Conservation (phyloP, 2,888 invertebrate species). For the Panopea generosa region DNA sequence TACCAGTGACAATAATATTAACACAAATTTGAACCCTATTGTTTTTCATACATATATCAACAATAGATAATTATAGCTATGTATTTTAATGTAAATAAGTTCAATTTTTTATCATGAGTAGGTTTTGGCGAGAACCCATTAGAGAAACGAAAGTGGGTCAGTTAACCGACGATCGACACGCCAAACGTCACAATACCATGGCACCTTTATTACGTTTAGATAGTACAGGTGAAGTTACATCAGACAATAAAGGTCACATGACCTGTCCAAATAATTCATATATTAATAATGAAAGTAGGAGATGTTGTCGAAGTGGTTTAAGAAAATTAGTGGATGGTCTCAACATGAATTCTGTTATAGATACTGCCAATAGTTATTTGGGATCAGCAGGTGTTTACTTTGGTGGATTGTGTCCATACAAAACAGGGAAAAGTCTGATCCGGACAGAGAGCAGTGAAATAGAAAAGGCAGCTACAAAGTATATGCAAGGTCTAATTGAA, state of each 20-base stretch:
- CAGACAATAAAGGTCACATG: constrained; percentile 17
- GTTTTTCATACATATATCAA: too few relatives aligned
- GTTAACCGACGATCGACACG: background rate
- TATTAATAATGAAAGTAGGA: too few relatives aligned
- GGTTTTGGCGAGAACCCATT: constrained; percentile 6
- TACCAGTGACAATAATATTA: too few relatives aligned
- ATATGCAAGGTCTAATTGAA: background rate
- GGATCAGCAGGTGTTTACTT: constrained; percentile 36
- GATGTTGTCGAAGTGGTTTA: background rate
- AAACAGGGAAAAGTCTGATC: constrained; percentile 4
- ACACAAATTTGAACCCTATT: too few relatives aligned
- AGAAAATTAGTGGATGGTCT: constrained; percentile 23
- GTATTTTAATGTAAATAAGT: too few relatives aligned
- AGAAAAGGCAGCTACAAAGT: background rate
- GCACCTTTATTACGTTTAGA: constrained; percentile 65
- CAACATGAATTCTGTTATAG: constrained; percentile 28
- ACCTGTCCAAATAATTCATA: constrained; percentile 1
- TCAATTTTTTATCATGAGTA: background rate
- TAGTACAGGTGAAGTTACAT: constrained; percentile 69
- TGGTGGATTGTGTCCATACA: constrained; percentile 22
- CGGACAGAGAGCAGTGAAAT: background rate
- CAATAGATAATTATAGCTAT: too few relatives aligned
- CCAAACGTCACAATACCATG: constrained; percentile 17
- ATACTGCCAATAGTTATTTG: constrained; percentile 44
- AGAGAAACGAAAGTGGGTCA: constrained; percentile 5